Percentiles rank a stretch among this genome's conserved stretches.
Conservation (phyloP, 1,140 invertebrate genomes). For the Polypedilum vanderplanki region DNA sequence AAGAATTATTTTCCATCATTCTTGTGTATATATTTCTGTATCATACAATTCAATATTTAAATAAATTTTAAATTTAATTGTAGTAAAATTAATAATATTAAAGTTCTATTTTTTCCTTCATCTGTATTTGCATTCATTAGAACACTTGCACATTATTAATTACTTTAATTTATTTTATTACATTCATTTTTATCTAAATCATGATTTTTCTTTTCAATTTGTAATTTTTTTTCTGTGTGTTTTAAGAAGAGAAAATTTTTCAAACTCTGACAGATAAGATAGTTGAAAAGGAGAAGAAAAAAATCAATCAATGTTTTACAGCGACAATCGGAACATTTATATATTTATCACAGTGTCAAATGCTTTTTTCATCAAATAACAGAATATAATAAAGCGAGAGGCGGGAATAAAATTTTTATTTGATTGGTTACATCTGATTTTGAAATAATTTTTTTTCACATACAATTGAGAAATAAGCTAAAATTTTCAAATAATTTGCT, state of each 20-base stretch:
- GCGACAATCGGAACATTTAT: conserved; percentile 17
- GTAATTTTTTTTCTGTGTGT: not conserved
- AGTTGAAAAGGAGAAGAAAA: too few relatives aligned
- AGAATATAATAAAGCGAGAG: not conserved
- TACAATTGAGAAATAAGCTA: too few relatives aligned
- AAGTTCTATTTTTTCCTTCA: conserved; percentile 6
- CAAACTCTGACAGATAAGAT: too few relatives aligned
- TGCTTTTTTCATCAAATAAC: conserved; percentile 16
- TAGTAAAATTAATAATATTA: conserved; percentile 17
- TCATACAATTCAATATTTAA: conserved; percentile 27
- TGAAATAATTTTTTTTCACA: too few relatives aligned
- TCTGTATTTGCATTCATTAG: not conserved
- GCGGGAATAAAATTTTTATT: too few relatives aligned
- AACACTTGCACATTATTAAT: conserved; percentile 23
- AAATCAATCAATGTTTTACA: not conserved
- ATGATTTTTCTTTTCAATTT: not conserved
- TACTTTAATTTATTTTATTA: not conserved
- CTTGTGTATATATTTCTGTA: conserved; percentile 20
- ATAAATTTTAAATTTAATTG: conserved; percentile 26
- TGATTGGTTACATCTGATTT: too few relatives aligned
- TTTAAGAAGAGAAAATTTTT: too few relatives aligned
- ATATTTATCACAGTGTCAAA: conserved; percentile 27
- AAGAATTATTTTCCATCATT: conserved; percentile 9
- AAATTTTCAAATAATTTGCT: too few relatives aligned
- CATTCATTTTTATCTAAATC: conserved; percentile 14